These are phyloP conservation scores for Drosophila eugracilis DNA, from an alignment of 1,140 invertebrate species.

Conservation along the genomic window DNA sequence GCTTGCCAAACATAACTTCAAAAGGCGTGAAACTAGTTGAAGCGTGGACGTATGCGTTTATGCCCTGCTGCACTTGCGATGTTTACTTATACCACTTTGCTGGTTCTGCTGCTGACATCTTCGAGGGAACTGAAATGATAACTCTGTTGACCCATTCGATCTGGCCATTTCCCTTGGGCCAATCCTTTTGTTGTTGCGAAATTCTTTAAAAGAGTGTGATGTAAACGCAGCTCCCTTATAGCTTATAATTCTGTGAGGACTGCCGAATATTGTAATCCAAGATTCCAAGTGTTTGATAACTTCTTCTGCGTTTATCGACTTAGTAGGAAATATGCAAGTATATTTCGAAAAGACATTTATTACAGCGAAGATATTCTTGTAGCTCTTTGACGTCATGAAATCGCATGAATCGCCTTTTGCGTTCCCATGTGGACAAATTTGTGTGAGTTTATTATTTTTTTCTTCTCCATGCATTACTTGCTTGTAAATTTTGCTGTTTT, in stretches of 20 bases:
- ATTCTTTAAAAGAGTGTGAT: neutral
- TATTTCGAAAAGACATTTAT: neutral
- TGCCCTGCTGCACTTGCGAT: neutral
- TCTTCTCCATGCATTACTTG: neutral
- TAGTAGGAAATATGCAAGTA: neutral
- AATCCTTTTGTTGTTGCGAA: neutral
- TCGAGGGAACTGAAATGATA: neutral
- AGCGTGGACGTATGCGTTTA: neutral
- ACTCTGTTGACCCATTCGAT: neutral
- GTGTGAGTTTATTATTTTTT: too few relatives aligned
- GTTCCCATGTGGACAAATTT: too few relatives aligned
- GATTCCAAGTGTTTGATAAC: neutral
- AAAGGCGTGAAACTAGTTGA: neutral
- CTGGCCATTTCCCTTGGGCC: neutral
- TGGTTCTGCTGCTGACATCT: neutral
- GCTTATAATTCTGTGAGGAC: neutral
- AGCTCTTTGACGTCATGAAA: neutral
- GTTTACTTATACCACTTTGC: neutral
- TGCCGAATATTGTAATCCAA: neutral
- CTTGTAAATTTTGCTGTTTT: too few relatives aligned
- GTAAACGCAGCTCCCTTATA: neutral
- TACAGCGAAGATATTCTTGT: neutral
- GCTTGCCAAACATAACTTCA: neutral
- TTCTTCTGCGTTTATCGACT: constrained; percentile 4
- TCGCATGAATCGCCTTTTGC: neutral